Conservation (phyloP, 2,888 invertebrate genomes). For the Eledona agricola region DNA sequence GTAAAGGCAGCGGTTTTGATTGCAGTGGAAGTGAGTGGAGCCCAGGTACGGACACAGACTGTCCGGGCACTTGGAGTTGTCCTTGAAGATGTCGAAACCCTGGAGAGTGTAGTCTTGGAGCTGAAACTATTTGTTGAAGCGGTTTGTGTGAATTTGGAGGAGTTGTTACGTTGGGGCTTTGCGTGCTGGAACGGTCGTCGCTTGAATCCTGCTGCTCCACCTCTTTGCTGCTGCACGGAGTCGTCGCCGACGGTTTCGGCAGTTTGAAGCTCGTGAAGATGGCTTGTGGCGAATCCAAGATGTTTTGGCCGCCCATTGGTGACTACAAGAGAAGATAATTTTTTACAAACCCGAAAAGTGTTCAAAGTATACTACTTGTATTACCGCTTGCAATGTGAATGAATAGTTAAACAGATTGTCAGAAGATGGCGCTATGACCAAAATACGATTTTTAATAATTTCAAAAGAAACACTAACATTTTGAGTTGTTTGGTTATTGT, state of each 20-base stretch:
- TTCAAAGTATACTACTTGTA: too few species aligned
- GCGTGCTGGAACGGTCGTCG: constrained; percentile 59
- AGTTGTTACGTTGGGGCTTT: constrained; percentile 53
- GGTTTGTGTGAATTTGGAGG: background rate
- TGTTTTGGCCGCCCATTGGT: constrained; percentile 57
- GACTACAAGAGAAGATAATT: constrained; percentile 45
- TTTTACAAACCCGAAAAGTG: background rate
- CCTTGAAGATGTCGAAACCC: constrained; percentile 70
- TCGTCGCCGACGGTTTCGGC: constrained; percentile 70
- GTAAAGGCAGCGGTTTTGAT: constrained; percentile 82
- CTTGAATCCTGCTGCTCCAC: constrained; percentile 56
- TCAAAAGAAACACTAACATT: too few species aligned
- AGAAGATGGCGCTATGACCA: too few species aligned
- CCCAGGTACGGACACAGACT: constrained; percentile 75
- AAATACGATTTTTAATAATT: too few species aligned
- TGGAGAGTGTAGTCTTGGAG: constrained; percentile 69
- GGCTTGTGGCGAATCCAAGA: constrained; percentile 80
- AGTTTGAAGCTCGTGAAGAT: constrained; percentile 94
- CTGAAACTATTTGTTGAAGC: constrained; percentile 37
- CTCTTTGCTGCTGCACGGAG: constrained; percentile 55
- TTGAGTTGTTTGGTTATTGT: too few species aligned
- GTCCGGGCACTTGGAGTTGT: constrained; percentile 76
- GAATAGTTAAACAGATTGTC: too few species aligned
- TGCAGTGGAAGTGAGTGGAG: constrained; percentile 86
- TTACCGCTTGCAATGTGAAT: too few species aligned